Evolutionary conservation across 30 jellyfish, hydroid and myxozoan species (phyloP).

Genomic region (Aurelia aurita): DNA sequence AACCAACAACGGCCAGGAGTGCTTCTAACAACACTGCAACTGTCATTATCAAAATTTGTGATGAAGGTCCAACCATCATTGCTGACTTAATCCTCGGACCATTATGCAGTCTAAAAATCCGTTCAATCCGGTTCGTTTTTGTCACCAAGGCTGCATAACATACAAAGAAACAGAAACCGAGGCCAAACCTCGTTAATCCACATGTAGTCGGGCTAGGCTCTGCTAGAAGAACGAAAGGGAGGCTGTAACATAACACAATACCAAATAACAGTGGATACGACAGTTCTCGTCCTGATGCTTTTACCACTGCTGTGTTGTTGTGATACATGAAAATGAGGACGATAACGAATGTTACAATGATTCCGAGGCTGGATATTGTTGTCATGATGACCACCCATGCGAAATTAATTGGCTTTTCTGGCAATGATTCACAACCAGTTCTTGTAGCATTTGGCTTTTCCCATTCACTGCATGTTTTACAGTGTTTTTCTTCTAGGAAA

Average conservation of each 20-base stretch:
- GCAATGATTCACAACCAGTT: constrained; percentile 69
- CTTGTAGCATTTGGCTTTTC: constrained; percentile 58
- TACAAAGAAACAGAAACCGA: constrained; percentile 79
- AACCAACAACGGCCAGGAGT: constrained; percentile 67
- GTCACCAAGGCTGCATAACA: constrained; percentile 87
- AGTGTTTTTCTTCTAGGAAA: constrained; percentile 32
- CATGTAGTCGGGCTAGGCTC: constrained; percentile 72
- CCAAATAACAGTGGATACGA: constrained; percentile 82
- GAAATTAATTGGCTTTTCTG: constrained; percentile 50
- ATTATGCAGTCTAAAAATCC: constrained; percentile 31
- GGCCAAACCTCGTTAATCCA: constrained; percentile 80
- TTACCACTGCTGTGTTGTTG: constrained; percentile 76
- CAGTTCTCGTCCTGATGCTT: constrained; percentile 82
- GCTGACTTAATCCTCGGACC: not conserved
- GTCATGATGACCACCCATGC: constrained; percentile 82
- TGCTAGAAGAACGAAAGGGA: constrained; percentile 64
- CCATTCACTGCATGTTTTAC: constrained; percentile 51
- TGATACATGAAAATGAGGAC: constrained; percentile 60
- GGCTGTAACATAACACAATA: constrained; percentile 57
- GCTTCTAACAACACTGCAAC: constrained; percentile 58
- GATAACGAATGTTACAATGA: constrained; percentile 60
- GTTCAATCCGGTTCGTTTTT: constrained; percentile 79
- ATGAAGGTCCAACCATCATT: constrained; percentile 56
- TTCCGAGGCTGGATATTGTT: constrained; percentile 73
- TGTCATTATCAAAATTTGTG: constrained; percentile 55